phyloP scores from a whole-genome alignment of 2,113 vertebrate genomes.

The Leucosticte australis region DNA sequence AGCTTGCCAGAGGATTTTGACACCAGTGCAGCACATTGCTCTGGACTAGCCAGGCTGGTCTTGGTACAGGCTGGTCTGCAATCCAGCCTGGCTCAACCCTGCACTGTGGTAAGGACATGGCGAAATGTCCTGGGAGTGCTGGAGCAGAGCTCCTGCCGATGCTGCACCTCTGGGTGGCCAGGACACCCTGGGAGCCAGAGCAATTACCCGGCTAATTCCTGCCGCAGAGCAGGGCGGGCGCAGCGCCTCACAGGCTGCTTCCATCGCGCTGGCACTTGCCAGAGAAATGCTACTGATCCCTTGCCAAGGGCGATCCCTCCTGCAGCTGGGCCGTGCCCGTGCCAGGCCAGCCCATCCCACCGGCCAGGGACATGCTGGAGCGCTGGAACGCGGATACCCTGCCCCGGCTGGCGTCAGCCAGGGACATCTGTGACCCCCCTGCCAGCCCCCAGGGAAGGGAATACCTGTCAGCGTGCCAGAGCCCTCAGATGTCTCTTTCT shows the following conservation, averaged over 20 bases:
- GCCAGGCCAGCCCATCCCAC: not conserved
- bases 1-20: not conserved
- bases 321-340: not conserved
- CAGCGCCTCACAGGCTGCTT: not conserved
- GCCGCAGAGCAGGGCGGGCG: rapidly evolving
- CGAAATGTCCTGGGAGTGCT: not conserved
- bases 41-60: not conserved
- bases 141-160: not conserved
- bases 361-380: rapidly evolving
- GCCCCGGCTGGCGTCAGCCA: not conserved
- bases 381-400: not conserved
- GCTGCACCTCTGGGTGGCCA: not conserved
- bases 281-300: not conserved
- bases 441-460: not conserved
- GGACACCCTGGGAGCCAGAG: not conserved
- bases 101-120: not conserved
- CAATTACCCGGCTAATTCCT: not conserved
- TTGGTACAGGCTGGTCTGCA: not conserved
- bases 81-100: not conserved
- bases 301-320: not conserved
- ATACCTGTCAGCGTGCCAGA: conserved; percentile 28
- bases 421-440: conserved; percentile 29
- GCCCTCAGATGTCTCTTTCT: conserved; percentile 33
- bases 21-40: not conserved
- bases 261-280: not conserved